phyloP scores from a whole-genome alignment of 2,797 vertebrate species.

The Pangasius larnaudii region DNA sequence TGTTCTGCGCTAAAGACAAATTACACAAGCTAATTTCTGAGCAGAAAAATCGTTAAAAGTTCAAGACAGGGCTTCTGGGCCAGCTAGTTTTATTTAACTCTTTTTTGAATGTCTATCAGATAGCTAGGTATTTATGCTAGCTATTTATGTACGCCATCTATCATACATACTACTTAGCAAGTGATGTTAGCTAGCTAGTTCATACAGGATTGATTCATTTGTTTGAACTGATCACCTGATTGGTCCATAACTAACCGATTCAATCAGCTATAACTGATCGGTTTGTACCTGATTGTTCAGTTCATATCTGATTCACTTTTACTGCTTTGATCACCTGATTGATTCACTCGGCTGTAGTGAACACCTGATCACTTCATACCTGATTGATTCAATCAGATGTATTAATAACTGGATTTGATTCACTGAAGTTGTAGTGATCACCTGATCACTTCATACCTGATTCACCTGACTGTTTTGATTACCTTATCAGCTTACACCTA shows the following conservation, averaged over 20 bases:
- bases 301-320: not conserved
- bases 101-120: not conserved
- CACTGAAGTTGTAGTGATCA: not conserved
- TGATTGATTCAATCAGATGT: not conserved
- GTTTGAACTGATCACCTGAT: not conserved
- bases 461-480: too few relatives aligned
- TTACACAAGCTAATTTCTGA: constrained; percentile 15
- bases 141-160: not conserved
- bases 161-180: not conserved
- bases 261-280: not conserved
- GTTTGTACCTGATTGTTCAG: too few relatives aligned
- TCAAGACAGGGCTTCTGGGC: not conserved
- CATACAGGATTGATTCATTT: too few relatives aligned
- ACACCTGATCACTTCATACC: not conserved
- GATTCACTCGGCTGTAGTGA: not conserved
- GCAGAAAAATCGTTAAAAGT: not conserved
- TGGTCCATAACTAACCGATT: too few relatives aligned
- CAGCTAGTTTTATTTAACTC: not conserved
- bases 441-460: not conserved
- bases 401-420: not conserved
- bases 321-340: not conserved
- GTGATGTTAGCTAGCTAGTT: not conserved
- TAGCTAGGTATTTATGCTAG: not conserved
- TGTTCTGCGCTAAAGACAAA: not conserved
- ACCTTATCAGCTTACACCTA: not conserved